Evolutionary conservation across 2,113 vertebrate genomes (phyloP), one percentile per base, ranked within the genome.

Genomic region (Melanostigma gelatinosum): DNA sequence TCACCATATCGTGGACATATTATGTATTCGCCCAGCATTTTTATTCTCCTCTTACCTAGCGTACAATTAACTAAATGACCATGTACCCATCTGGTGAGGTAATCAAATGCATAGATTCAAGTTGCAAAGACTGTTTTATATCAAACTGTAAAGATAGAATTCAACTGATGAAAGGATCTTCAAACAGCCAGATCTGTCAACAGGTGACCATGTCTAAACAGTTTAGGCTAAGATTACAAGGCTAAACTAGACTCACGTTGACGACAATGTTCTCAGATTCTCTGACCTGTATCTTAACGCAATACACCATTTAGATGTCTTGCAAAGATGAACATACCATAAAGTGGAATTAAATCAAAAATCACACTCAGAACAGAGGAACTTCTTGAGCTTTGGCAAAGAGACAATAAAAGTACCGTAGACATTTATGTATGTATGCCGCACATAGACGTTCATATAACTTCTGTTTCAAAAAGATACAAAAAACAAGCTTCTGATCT

Each of bases 51-150:
- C 44, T 72, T 44, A 80, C 60, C 44, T n/a, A 0, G 42, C 20
- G 58, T 72, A 11, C 32, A 70, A 55, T 75, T 55, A 79, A n/a
- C 46, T 8, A 9, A 85, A 77, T 9, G 13, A 50, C 7, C 12
- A 10, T 38, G 13, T 13, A 34, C 13, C 36, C 79, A 80, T 71
- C 63, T 75, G 76, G 54, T 40, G 27, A n/a, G 18, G 5, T 22
- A 12, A 40, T 36, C 11, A 63, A 34, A 48, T 48, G 63, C 18
- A 27, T 16, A 20, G 16, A 46, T 48, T 67, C 7, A 60, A 50
- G 22, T 63, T 54, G 66, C 20, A 61, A 13, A 32, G 15, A 70
- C 24, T 18, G 62, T 66, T 83, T 80, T n/a, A 76, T 18, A 75
- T 63, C 16, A 38, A 72, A 40, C 67, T 27, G 29, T 16, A 50